Conservation (phyloP, 2,113 vertebrate species). For the Myrmophylax atrothorax region DNA sequence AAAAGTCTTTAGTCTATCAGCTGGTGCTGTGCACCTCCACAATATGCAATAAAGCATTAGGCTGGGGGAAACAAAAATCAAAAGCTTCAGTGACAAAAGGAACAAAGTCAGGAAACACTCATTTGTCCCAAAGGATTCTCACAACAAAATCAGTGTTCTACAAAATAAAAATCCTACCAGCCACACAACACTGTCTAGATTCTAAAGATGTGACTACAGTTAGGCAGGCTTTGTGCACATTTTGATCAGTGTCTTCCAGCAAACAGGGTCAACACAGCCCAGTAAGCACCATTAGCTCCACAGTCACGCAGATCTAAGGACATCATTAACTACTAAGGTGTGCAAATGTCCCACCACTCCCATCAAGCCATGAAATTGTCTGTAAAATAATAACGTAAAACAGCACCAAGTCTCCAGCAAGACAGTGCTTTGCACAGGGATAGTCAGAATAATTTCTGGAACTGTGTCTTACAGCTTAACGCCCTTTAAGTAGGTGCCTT, state of each 20-base stretch:
- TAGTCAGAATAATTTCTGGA: background rate
- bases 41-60: background rate
- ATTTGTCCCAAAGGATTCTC: background rate
- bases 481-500: background rate
- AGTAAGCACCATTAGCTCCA: background rate
- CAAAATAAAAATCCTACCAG: slow-evolving; percentile 6
- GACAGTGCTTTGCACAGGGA: background rate
- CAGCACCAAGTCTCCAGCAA: background rate
- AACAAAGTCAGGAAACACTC: background rate
- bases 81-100: background rate
- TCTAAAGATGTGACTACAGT: background rate
- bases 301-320: background rate
- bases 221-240: background rate
- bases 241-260: background rate
- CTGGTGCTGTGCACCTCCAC: background rate
- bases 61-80: background rate
- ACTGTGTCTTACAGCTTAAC: background rate
- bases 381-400: background rate
- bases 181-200: background rate
- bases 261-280: background rate
- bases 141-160: background rate
- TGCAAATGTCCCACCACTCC: background rate
- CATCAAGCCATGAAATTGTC: background rate
- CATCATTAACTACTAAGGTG: background rate
- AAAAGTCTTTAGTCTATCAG: background rate